phyloP scores from a whole-genome alignment of 2,113 vertebrate species.

The Neogobius melanostomus region DNA sequence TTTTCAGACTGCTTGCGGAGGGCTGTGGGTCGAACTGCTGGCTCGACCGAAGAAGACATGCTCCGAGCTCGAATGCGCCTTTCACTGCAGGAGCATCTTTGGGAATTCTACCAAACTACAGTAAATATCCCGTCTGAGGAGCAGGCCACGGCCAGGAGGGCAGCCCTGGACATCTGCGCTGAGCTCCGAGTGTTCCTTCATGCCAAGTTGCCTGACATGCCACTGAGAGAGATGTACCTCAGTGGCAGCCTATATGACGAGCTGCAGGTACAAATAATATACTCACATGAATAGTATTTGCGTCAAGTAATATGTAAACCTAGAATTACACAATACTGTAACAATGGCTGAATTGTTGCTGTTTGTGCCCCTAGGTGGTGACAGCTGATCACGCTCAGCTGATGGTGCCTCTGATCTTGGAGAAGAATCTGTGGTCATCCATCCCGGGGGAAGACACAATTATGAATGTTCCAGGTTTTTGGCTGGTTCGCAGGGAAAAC shows the following conservation, averaged over 20 bases:
- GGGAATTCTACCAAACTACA: conserved; percentile 83
- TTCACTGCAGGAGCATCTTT: conserved; percentile 92
- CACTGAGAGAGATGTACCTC: conserved; percentile 95
- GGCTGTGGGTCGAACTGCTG: conserved; percentile 56
- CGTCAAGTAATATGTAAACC: too few species aligned
- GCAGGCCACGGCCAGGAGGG: conserved; percentile 88
- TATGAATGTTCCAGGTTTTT: conserved; percentile 96
- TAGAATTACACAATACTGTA: not conserved
- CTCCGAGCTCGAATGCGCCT: conserved; percentile 89
- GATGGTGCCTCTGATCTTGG: conserved; percentile 91
- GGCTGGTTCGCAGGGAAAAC: conserved; percentile 93
- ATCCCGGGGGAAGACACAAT: conserved; percentile 96
- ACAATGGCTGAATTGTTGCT: not conserved
- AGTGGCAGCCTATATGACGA: conserved; percentile 96
- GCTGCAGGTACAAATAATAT: conserved; percentile 81
- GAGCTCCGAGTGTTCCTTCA: conserved; percentile 93
- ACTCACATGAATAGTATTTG: too few species aligned
- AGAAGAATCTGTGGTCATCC: conserved; percentile 95
- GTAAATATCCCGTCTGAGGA: conserved; percentile 86
- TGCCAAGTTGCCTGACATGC: conserved; percentile 95
- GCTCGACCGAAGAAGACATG: conserved; percentile 79
- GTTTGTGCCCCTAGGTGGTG: conserved; percentile 81
- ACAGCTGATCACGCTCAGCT: conserved; percentile 96
- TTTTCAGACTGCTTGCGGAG: conserved; percentile 67
- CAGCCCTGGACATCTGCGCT: conserved; percentile 92